A percentile compares a stretch with the other conserved stretches of the same genome.
Conservation (phyloP, 1,140 invertebrate genomes). For the Andrena cerasifolii region DNA sequence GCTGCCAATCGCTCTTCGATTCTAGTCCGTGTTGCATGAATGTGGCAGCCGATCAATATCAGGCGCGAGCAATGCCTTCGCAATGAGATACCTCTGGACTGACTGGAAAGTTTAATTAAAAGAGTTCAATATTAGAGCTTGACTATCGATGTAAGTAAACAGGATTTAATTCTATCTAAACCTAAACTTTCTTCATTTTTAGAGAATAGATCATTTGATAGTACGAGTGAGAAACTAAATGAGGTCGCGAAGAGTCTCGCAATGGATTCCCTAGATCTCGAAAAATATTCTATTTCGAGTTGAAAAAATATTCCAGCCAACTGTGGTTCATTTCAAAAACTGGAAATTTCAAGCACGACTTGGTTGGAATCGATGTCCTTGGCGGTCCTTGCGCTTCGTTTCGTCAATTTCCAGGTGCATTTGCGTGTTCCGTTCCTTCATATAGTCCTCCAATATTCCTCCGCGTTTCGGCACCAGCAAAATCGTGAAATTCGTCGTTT, state of each 20-base stretch:
- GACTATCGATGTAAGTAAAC: not conserved
- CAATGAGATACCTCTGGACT: not conserved
- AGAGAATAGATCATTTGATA: not conserved
- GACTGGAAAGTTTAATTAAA: not conserved
- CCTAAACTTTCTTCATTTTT: not conserved
- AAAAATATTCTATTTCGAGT: not conserved
- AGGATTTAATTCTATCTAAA: not conserved
- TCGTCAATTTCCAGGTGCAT: not conserved
- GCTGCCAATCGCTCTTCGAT: not conserved
- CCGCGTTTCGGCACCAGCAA: not conserved
- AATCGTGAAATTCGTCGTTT: not conserved
- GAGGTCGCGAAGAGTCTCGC: too few relatives aligned
- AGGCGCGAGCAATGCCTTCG: not conserved
- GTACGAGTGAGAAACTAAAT: too few relatives aligned
- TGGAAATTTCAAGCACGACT: not conserved
- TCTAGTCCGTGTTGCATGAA: not conserved
- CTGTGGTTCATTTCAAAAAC: not conserved
- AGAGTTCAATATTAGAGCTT: not conserved
- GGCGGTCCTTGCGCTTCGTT: not conserved
- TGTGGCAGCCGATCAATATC: not conserved
- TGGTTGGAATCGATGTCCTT: not conserved
- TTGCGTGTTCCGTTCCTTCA: not conserved
- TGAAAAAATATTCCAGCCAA: not conserved
- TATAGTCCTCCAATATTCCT: not conserved
- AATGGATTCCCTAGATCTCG: too few relatives aligned